Evolutionary conservation across 2,888 invertebrate genomes (phyloP).

Genomic region (Apeira syringaria): DNA sequence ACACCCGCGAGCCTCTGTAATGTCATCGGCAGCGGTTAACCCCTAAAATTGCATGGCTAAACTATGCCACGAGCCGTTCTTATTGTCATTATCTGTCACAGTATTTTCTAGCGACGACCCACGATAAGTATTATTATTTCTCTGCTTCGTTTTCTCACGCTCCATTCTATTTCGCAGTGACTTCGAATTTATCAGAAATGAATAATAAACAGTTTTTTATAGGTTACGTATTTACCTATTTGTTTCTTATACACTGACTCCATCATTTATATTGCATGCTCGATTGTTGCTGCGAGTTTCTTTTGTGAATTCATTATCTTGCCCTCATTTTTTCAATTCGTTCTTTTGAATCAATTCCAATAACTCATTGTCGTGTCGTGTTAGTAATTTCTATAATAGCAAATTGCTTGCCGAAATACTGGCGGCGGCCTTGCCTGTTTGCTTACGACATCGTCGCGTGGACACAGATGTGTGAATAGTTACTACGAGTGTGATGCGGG

Average conservation of each 20-base stretch:
- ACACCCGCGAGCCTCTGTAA: no score
- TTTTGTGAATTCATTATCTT: constrained; percentile 11
- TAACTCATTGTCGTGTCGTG: constrained; percentile 23
- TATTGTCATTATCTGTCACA: not conserved
- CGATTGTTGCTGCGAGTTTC: constrained; percentile 6
- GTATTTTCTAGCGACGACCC: no score
- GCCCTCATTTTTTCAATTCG: constrained; percentile 15
- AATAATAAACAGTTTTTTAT: not conserved
- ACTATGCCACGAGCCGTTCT: no score
- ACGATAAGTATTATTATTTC: no score
- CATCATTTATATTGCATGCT: constrained; percentile 2
- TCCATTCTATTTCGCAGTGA: not conserved
- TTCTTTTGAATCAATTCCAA: constrained; percentile 14
- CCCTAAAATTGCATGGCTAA: no score
- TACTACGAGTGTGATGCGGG: constrained; percentile 12
- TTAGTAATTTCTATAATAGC: constrained; percentile 22
- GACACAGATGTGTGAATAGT: constrained; percentile 20
- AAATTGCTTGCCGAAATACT: constrained; percentile 26
- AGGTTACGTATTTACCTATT: not conserved
- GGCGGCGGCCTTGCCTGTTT: constrained; percentile 26
- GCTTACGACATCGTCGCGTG: constrained; percentile 25
- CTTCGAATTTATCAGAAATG: no score
- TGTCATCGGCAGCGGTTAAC: no score
- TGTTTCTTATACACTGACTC: not conserved
- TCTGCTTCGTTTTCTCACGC: not conserved